Percentiles rank a stretch among this genome's conserved stretches.
These are phyloP conservation scores for Poecilia latipinna DNA, from an alignment of 2,113 vertebrate genomes.

Conservation along the genomic window DNA sequence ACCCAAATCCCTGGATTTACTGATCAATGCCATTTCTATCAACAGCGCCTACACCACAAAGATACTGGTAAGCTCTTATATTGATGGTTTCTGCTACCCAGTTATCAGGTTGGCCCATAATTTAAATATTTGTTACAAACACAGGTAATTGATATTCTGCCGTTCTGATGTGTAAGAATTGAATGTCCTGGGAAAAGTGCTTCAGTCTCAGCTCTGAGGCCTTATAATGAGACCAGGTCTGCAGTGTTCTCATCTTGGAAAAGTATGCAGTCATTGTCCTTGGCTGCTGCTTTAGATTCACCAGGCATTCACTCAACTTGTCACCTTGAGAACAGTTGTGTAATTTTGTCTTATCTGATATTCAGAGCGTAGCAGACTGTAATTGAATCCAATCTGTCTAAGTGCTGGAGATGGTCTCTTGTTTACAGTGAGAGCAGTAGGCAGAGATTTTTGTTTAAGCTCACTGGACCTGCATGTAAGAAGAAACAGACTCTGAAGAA, in stretches of 20 bases:
- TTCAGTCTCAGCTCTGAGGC: constrained; percentile 22
- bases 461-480: constrained; percentile 27
- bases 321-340: constrained; percentile 70
- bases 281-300: constrained; percentile 67
- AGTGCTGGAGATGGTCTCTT: constrained; percentile 58
- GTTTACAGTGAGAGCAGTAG: constrained; percentile 54
- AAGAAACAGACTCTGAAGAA: constrained; percentile 10
- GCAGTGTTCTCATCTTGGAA: constrained; percentile 40
- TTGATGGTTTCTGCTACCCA: neutral
- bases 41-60: constrained; percentile 98
- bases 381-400: constrained; percentile 67
- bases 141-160: neutral
- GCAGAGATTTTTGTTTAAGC: constrained; percentile 31
- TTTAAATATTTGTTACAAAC: neutral
- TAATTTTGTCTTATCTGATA: constrained; percentile 69
- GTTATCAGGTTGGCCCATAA: neutral
- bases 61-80: constrained; percentile 86
- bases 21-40: constrained; percentile 91
- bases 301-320: constrained; percentile 62
- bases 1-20: constrained; percentile 86
- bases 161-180: constrained; percentile 14
- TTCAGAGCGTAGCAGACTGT: constrained; percentile 59
- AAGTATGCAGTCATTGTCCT: constrained; percentile 51
- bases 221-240: constrained; percentile 39
- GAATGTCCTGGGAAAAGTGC: constrained; percentile 13